phyloP scores from a whole-genome alignment of 1,140 invertebrate species.

The Drosophila nigromelanica region DNA sequence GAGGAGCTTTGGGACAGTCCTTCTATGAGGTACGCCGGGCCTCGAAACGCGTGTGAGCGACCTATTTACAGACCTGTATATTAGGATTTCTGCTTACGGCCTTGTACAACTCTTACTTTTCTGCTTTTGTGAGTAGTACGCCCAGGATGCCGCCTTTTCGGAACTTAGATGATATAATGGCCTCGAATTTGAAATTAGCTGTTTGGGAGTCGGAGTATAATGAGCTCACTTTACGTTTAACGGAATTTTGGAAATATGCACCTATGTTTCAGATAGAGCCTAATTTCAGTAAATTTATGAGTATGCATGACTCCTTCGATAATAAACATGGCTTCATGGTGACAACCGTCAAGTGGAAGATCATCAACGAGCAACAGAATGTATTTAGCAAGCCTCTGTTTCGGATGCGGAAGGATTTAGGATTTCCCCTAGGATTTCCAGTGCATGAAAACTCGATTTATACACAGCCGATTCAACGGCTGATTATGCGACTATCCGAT shows the following conservation, averaged over 20 bases:
- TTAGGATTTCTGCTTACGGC: constrained; percentile 70
- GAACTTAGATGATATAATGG: constrained; percentile 63
- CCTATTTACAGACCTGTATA: constrained; percentile 69
- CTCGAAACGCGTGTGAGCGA: constrained; percentile 60
- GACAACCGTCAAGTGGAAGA: no score
- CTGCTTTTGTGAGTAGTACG: no score
- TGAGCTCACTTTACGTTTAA: no score
- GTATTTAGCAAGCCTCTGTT: constrained; percentile 63
- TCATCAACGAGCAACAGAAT: no score
- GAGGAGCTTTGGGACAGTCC: no score
- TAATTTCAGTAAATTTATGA: constrained; percentile 43
- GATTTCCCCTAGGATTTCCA: constrained; percentile 70
- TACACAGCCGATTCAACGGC: no score
- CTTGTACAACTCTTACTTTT: constrained; percentile 78
- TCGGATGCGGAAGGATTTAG: constrained; percentile 59
- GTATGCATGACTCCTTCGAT: no score
- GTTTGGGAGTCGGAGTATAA: no score
- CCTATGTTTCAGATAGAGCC: constrained; percentile 61
- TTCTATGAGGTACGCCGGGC: no score
- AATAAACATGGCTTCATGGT: no score
- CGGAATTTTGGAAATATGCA: constrained; percentile 58
- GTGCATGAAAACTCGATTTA: constrained; percentile 73
- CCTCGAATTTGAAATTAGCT: constrained; percentile 56
- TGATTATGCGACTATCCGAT: no score
- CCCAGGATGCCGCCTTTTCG: constrained; percentile 54